Evolutionary conservation across 2,888 invertebrate genomes (phyloP).

Genomic region (Oasisia sp.): DNA sequence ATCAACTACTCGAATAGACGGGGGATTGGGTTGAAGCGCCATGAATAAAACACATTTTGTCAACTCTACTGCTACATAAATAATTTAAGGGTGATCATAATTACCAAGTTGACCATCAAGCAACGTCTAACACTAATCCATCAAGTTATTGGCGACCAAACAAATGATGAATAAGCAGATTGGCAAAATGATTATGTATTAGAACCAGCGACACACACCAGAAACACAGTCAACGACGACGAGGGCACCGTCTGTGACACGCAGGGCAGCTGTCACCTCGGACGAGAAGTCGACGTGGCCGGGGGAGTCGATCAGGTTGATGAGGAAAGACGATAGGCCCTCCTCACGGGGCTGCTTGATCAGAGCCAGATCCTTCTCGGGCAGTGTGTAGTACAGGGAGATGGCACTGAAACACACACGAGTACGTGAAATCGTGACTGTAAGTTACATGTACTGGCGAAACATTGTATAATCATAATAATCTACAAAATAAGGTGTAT

Average conservation of each 20-base stretch:
- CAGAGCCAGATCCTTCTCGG: conserved; percentile 92
- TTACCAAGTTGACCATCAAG: too few relatives aligned
- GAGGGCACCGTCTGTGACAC: conserved; percentile 99
- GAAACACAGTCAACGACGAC: conserved; percentile 99
- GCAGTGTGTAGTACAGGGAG: conserved; percentile 98
- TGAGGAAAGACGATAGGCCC: conserved; percentile 90
- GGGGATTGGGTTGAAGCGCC: too few relatives aligned
- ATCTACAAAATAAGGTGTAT: too few relatives aligned
- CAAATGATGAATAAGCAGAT: not conserved
- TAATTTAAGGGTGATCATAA: too few relatives aligned
- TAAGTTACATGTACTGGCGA: not conserved
- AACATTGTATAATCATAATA: not conserved
- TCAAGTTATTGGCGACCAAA: not conserved
- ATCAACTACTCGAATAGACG: not conserved
- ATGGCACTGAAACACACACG: conserved; percentile 82
- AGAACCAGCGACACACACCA: conserved; percentile 73
- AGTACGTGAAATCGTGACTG: not conserved
- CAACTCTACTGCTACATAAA: too few relatives aligned
- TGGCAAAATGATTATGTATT: not conserved
- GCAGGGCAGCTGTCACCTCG: conserved; percentile 98
- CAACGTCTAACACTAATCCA: not conserved
- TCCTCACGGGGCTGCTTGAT: conserved; percentile 80
- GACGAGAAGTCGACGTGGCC: conserved; percentile 99
- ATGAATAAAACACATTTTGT: too few relatives aligned
- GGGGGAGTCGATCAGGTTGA: conserved; percentile 99